Percentiles rank a stretch among this genome's conserved stretches.
Evolutionary conservation across 2,888 invertebrate genomes (phyloP).

Genomic region (Limenitis camilla): DNA sequence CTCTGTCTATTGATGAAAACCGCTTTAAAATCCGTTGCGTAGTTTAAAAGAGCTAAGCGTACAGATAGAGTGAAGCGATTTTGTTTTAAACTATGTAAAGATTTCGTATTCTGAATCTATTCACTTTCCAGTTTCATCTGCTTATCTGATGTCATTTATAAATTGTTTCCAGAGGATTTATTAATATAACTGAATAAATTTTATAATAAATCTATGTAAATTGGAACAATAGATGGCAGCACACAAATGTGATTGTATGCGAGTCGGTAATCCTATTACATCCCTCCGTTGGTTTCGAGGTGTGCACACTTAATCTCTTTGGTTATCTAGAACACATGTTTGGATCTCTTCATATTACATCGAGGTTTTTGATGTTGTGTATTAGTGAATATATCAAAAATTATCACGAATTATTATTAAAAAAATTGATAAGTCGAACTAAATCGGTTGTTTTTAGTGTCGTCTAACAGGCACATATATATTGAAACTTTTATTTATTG

Average conservation of each 20-base stretch:
- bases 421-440: not conserved
- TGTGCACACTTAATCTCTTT: constrained; percentile 39
- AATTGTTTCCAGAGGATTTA: not conserved
- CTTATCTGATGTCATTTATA: no score
- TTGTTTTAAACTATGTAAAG: no score
- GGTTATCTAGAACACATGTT: constrained; percentile 46
- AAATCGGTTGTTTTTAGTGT: no score
- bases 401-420: not conserved
- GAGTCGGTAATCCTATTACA: constrained; percentile 31
- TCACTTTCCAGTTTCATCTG: no score
- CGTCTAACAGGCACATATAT: no score
- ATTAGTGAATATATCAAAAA: not conserved
- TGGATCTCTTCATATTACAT: constrained; percentile 8
- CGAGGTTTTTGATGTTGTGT: constrained; percentile 1
- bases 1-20: no score
- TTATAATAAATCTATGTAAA: not conserved
- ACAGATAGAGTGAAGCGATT: no score
- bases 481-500: no score
- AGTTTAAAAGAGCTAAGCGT: no score
- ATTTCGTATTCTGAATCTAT: no score
- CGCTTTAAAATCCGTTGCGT: no score
- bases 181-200: no score
- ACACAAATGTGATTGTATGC: constrained; percentile 4
- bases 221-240: not conserved
- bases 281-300: constrained; percentile 29